Evolutionary conservation across 2,113 vertebrate genomes (phyloP).

Genomic region (Zapus hudsonius): DNA sequence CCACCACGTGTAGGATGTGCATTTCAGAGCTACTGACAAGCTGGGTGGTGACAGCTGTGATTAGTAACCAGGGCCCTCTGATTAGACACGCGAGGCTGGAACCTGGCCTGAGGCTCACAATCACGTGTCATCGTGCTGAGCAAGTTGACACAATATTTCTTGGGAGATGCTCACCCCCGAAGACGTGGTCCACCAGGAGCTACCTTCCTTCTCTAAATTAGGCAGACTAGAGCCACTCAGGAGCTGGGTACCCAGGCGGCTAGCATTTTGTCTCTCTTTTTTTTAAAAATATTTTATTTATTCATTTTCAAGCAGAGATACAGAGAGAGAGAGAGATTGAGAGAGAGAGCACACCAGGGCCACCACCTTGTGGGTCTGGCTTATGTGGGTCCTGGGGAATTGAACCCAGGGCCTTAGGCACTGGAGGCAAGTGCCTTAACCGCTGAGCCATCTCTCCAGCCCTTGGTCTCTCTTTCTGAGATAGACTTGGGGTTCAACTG

Average conservation of each 20-base stretch:
- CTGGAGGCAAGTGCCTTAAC: too few relatives aligned
- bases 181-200: neutral
- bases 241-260: neutral
- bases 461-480: too few relatives aligned
- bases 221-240: neutral
- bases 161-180: too few relatives aligned
- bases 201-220: neutral
- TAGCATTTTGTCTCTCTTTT: neutral
- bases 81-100: constrained; percentile 10
- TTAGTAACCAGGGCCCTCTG: constrained; percentile 28
- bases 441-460: too few relatives aligned
- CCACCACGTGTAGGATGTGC: neutral
- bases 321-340: too few relatives aligned
- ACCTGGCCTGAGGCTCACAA: constrained; percentile 18
- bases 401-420: neutral
- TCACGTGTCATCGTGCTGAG: neutral
- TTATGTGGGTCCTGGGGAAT: too few relatives aligned
- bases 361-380: too few relatives aligned
- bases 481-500: neutral
- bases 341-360: too few relatives aligned
- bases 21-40: neutral
- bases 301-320: too few relatives aligned
- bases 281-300: too few relatives aligned
- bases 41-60: neutral
- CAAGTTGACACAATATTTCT: neutral